These are phyloP conservation scores for Pollenia angustigena DNA, from an alignment of 2,888 invertebrate genomes.

Conservation along the genomic window DNA sequence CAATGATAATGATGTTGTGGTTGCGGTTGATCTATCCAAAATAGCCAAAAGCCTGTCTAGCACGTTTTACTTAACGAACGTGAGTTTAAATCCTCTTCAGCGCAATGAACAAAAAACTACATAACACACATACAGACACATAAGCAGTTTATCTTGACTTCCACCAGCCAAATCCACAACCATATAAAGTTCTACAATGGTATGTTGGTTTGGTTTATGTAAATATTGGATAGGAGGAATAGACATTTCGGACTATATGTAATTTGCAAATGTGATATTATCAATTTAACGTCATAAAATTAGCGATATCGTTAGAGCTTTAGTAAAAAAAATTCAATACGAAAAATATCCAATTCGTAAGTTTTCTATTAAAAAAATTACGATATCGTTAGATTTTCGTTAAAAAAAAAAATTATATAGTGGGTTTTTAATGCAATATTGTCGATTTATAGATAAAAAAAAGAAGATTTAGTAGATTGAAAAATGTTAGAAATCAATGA, in stretches of 20 bases:
- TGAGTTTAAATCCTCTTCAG: constrained; percentile 52
- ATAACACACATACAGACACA: background rate
- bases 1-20: constrained; percentile 44
- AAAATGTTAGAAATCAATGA: too few species aligned
- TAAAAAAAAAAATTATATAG: too few species aligned
- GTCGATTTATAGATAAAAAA: too few species aligned
- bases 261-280: background rate
- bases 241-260: background rate
- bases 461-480: too few species aligned
- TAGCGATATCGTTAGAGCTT: too few species aligned
- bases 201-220: constrained; percentile 17
- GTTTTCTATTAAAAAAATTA: too few species aligned
- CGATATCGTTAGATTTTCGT: too few species aligned
- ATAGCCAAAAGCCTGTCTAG: constrained; percentile 69
- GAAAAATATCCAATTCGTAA: too few species aligned
- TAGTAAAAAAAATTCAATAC: too few species aligned
- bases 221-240: constrained; percentile 13
- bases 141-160: constrained; percentile 48
- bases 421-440: too few species aligned
- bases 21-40: constrained; percentile 58
- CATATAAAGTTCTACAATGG: constrained; percentile 35
- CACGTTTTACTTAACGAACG: constrained; percentile 67
- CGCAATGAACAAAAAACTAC: background rate
- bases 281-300: too few species aligned
- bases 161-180: constrained; percentile 46